Conservation (phyloP, 2,113 vertebrate species). For the Galbula dea region DNA sequence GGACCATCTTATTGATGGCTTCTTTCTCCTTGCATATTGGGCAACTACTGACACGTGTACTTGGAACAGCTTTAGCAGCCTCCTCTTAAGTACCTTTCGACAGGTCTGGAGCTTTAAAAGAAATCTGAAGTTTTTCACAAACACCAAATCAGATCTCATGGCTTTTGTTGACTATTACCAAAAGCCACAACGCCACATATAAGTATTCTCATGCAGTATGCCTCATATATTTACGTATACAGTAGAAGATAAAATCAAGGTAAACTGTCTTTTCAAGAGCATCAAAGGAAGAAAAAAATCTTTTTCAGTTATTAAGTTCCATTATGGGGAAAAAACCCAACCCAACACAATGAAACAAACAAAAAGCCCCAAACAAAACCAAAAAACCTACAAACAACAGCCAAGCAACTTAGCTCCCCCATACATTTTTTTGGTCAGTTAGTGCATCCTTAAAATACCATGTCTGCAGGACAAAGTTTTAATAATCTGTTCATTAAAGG, state of each 20-base stretch:
- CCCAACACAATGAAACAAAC: no score
- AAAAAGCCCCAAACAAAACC: not conserved
- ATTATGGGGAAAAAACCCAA: rapidly evolving
- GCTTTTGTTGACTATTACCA: not conserved
- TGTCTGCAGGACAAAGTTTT: not conserved
- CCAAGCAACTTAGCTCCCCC: not conserved
- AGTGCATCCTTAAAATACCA: not conserved
- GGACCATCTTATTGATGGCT: not conserved
- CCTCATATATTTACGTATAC: not conserved
- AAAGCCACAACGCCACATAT: not conserved
- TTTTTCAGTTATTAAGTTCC: not conserved
- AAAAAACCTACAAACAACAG: no score
- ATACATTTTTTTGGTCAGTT: not conserved
- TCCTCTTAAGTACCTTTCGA: not conserved
- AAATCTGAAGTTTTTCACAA: not conserved
- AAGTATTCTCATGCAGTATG: not conserved
- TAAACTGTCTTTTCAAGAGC: not conserved
- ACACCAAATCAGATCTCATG: not conserved
- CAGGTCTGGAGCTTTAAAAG: not conserved
- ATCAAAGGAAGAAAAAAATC: not conserved
- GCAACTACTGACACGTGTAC: not conserved
- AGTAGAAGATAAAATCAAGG: not conserved
- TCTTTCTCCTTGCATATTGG: not conserved
- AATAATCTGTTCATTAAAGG: not conserved
- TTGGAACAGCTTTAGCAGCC: not conserved